Evolutionary conservation across 2,888 invertebrate genomes (phyloP).

Genomic region (Ditula angustiorana): DNA sequence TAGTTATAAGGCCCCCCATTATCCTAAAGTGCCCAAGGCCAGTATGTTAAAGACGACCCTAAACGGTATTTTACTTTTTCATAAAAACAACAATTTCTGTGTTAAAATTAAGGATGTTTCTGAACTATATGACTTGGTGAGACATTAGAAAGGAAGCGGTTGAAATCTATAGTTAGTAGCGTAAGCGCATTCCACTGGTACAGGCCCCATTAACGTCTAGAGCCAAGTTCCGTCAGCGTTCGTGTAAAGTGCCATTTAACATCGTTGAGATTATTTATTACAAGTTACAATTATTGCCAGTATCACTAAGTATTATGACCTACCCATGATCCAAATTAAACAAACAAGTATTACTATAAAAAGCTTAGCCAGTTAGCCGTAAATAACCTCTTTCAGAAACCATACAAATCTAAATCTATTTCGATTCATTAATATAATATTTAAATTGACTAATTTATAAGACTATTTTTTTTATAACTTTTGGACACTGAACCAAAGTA

Average conservation of each 20-base stretch:
- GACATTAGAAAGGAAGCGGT: too few species aligned
- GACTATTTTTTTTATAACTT: constrained; percentile 69
- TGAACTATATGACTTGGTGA: too few species aligned
- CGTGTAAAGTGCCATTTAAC: constrained; percentile 38
- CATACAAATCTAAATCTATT: constrained; percentile 71
- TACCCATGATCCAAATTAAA: constrained; percentile 76
- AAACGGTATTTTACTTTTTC: too few species aligned
- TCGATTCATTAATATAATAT: constrained; percentile 63
- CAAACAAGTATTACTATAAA: constrained; percentile 75
- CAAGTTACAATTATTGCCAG: constrained; percentile 37
- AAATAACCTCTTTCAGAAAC: constrained; percentile 62
- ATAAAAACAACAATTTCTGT: too few species aligned
- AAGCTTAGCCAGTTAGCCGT: constrained; percentile 66
- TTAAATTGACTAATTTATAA: constrained; percentile 77
- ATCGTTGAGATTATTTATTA: constrained; percentile 33
- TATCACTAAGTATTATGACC: constrained; percentile 59
- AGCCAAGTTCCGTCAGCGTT: constrained; percentile 19
- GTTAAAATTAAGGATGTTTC: too few species aligned
- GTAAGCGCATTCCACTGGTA: neutral
- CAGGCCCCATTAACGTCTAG: neutral
- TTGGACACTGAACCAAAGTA: constrained; percentile 72
- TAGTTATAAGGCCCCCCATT: too few species aligned
- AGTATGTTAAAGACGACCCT: too few species aligned
- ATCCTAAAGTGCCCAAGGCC: too few species aligned
- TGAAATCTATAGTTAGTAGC: too few species aligned